Base-by-base conservation (phyloP, 2,113 vertebrate species). In the Heliornis fulica region DNA sequence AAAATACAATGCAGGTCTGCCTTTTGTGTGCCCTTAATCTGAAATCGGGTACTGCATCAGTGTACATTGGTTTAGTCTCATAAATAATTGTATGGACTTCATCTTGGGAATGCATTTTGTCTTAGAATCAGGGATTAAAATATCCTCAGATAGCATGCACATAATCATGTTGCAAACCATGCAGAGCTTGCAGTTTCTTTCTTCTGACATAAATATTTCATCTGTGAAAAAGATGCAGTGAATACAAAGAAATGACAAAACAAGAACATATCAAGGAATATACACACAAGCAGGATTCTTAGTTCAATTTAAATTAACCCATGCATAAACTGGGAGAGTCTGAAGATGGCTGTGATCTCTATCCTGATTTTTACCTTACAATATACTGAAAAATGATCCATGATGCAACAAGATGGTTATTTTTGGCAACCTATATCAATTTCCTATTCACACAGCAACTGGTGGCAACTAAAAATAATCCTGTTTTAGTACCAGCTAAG, bases 391-490 rank as follows among this genome's bases (percentile, higher is more conserved):
- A 94, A 92, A 94, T n/a, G 3, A 86, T 92, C 83, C 79, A 61
- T 59, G 87, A 63, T 96, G 87, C 66, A 82, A 82, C 83, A 97
- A 96, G 59, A 78, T 75, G 86, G 89, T 91, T 97, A 97, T 98
- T 98, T 97, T 92, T 94, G 97, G 97, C 95, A 91, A 34, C 75
- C 87, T 90, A 34, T 97, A 90, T 96, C 95, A 74, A 78, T 97
- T 97, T 96, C 83, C 84, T 94, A 74, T 97, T 96, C 97, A 97
- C 93, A 96, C 89, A 97, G 98, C 98, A 98, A 98, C 98, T 98
- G 97, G 97, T 98, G 97, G 96, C 93, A 84, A 90, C 97, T 98
- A 97, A 98, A 98, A 98, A 98, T 98, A 98, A 91, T 87, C 72
- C 56, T 79, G 38, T 66, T 95, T 94, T 71, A 85, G 93, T 95